Evolutionary conservation across 2,888 invertebrate genomes (phyloP), one percentile per base, ranked within the genome.

Genomic region (Opisthograptis luteolata): DNA sequence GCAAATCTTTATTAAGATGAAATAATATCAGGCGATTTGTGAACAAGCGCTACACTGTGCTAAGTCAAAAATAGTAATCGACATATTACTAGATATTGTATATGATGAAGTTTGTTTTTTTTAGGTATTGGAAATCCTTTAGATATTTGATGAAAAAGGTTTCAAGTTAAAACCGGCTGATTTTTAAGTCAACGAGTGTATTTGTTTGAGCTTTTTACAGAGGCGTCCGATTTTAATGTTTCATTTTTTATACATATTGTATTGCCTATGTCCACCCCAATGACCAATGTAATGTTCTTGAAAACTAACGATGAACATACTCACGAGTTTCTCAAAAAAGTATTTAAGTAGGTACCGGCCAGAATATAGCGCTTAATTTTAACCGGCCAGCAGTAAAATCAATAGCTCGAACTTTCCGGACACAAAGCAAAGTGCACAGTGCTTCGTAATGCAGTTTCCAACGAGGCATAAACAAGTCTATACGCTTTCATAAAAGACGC

Each of bases 401-500:
- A 13, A 17, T 40, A 35, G 5, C 22, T 10, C 6, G 4, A 43
- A 41, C 30, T 42, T 42, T 45, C 37, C 14, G 4, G 10, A 22
- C 13, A 19, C 17, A 41, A 43, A 14, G 19, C 20, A 12, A 10
- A 36, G 42, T 35, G 12, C 17, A 39, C 31, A 27, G 7, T 22
- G 20, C 7, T 48, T 39, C 31, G 17, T 40, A 32, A 44, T 22
- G 36, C 15, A 42, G 34, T 40, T 40, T 25, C 32, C 37, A 12
- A 15, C 9, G 2, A 9, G 13, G 3, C 1, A 9, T 1, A 7
- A 20, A 14, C 25, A 37, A 15, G 9, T 39, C 40, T 43, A 43
- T 37, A 35, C 5, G 14, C 34, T 40, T 25, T 35, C 42, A 43
- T 40, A 34, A 73, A 74, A 62, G 56, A 43, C 48, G 54, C 46